These are phyloP conservation scores for Pachypanchax playfairii DNA, from an alignment of 2,113 vertebrate genomes.

Conservation along the genomic window DNA sequence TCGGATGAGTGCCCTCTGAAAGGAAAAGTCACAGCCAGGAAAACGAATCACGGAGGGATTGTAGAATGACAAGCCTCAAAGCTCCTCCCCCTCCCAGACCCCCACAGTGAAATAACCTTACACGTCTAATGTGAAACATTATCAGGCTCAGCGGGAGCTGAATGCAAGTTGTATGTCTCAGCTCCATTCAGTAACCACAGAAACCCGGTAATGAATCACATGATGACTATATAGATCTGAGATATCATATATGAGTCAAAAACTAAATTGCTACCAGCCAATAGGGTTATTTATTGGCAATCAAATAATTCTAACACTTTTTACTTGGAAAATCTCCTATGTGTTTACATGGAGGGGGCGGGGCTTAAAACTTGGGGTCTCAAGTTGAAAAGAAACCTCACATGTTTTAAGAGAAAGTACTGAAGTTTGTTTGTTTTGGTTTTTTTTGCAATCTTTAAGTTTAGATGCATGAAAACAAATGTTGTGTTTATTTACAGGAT, in stretches of 20 bases:
- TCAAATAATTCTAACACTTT: background rate
- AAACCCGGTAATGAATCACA: background rate
- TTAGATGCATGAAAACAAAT: too few species aligned
- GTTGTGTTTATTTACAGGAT: constrained; percentile 80
- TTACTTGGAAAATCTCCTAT: too few species aligned
- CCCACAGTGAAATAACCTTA: constrained; percentile 51
- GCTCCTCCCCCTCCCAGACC: constrained; percentile 25
- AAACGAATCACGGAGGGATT: constrained; percentile 60
- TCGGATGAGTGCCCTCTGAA: constrained; percentile 71
- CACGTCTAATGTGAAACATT: constrained; percentile 58
- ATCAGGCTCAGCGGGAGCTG: constrained; percentile 50
- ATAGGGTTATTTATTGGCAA: background rate
- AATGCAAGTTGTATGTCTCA: constrained; percentile 33
- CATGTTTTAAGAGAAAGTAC: too few species aligned
- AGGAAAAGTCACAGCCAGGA: constrained; percentile 65
- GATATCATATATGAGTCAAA: background rate
- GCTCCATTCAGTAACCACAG: constrained; percentile 12
- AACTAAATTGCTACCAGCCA: background rate
- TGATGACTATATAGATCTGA: background rate
- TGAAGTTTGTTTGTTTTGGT: too few species aligned
- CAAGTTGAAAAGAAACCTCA: too few species aligned
- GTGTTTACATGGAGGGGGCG: too few species aligned
- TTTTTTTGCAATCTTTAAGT: too few species aligned
- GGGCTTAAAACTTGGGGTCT: too few species aligned
- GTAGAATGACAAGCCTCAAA: constrained; percentile 45